phyloP scores from a whole-genome alignment of 30 jellyfish, hydroid and myxozoan genomes.

The Cassiopea andromeda region DNA sequence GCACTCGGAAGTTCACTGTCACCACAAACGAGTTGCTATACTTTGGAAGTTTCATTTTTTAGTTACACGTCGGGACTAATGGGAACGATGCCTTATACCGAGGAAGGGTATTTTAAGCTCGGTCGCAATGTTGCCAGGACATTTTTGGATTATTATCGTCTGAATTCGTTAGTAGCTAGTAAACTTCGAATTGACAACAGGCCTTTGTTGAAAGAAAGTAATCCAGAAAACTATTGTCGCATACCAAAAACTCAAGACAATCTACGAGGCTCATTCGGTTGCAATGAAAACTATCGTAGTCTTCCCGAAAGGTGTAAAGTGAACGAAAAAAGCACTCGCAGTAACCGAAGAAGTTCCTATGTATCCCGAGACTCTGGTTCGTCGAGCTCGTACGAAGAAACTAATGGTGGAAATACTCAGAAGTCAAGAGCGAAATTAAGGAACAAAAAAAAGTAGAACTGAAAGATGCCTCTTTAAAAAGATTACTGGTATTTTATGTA shows the following conservation, averaged over 20 bases:
- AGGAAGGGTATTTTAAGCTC: constrained; percentile 83
- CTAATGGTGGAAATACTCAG: not conserved
- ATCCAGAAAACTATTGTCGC: constrained; percentile 8
- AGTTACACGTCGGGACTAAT: constrained; percentile 68
- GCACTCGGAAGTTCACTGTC: constrained; percentile 82
- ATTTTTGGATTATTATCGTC: constrained; percentile 84
- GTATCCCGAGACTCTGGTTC: constrained; percentile 54
- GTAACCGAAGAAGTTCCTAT: constrained; percentile 29
- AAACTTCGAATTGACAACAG: constrained; percentile 29
- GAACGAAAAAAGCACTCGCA: constrained; percentile 1
- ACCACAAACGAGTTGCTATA: constrained; percentile 76
- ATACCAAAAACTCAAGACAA: constrained; percentile 12
- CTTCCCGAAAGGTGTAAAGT: constrained; percentile 1
- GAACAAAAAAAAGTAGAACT: constrained; percentile 8
- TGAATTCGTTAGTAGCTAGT: constrained; percentile 68
- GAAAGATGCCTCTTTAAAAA: not conserved
- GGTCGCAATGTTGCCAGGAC: constrained; percentile 93
- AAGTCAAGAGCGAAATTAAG: not conserved
- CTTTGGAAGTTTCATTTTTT: constrained; percentile 90
- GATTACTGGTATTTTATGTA: not conserved
- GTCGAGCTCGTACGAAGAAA: constrained; percentile 34
- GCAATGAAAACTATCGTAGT: constrained; percentile 27
- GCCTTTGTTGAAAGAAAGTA: constrained; percentile 16
- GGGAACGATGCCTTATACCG: constrained; percentile 85
- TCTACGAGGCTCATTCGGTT: constrained; percentile 1